Evolutionary conservation across 2,797 vertebrate species (phyloP), one percentile per base, ranked within the genome.

Genomic region (Diceros bicornis): DNA sequence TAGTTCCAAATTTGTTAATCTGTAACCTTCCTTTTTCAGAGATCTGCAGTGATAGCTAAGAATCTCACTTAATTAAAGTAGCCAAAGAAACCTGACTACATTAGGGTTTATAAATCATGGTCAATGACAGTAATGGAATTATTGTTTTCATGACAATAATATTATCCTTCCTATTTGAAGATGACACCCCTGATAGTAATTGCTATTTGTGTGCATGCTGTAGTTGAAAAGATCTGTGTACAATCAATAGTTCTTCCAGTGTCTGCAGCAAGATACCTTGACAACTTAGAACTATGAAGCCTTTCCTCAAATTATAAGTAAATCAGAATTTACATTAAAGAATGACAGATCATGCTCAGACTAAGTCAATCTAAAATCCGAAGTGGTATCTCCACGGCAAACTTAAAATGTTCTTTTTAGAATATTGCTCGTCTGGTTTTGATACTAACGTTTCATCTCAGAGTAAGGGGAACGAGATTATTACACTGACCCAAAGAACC

Each of bases 361-460:
- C n/a, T 69, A 83, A 89, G 29, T 86, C 50, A 74, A 0, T 85
- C 23, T 94, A 74, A 83, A 94, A 61, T 89, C 29, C 69, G 62
- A 94, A 93, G 23, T 84, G 37, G 17, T 66, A 62, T 96, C 12
- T 91, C 14, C 0, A 29, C 21, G 72, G 9, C 9, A 95, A 37
- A 85, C 2, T 83, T 79, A 37, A 91, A 86, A n/a, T 86, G 8
- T 64, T 87, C 18, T 52, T 72, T 89, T 72, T 66, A 94, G 10
- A 90, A 41, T 92, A 95, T 78, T 96, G n/a, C 1, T 62, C 72
- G 4, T 32, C 21, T 97, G n/a, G 21, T 90, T 83, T 94, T 91
- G 59, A 83, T 81, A 84, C 41, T 91, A 91, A 57, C n/a, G 50
- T 89, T 93, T 87, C 27, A 62, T 89, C 50, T 90, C 8, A 72